Base-by-base conservation (phyloP, 1,140 invertebrate genomes). In the Chelonus insularis region DNA sequence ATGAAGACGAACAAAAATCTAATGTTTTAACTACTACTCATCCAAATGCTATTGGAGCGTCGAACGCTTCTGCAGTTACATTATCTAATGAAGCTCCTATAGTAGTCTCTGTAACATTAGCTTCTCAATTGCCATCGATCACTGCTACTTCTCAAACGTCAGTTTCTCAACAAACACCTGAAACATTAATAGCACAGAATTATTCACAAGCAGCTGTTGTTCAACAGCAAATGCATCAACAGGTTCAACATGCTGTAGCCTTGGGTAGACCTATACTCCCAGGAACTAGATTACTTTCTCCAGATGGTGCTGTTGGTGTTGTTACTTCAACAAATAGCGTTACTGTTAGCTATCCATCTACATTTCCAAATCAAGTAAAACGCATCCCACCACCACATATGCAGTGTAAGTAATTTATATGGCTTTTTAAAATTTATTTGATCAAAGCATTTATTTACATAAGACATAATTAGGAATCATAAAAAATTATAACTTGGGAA, bases 251-350 rank as follows among this genome's bases (percentile, higher is more conserved):
- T 66, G 84, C 84, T 7, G 83, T 86, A 14, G 84, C 86, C 1
- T 80, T 83, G 63, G 86, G 86, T 1, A 79, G 84, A 50, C 84
- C 84, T 25, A 85, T 87, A 78, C 78, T 80, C 34, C 85, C 85
- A 1, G 86, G 87, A 45, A 86, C 86, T 2, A 80, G 83, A 34
- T 73, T 88, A 21, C 75, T 87, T 57, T 85, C 86, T 9, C 81
- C 83, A 0, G 86, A 88, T 71, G 87, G 87, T 4, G 83, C 85
- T n/a, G 76, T 88, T 12, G 87, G 87, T 25, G 83, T 88, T 32
- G 86, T 89, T 25, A 84, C 86, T 1, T 82, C 84, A 3, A 87
- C 87, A 58, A 87, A 88, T 66, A 84, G 83, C 18, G 85, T 88
- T 12, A 84, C 85, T 20, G 83, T 88, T 20, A 84, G 85, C 57